Evolutionary conservation across 2,888 invertebrate species (phyloP), one percentile per base, ranked within the genome.

Genomic region (Apotomis turbidana): DNA sequence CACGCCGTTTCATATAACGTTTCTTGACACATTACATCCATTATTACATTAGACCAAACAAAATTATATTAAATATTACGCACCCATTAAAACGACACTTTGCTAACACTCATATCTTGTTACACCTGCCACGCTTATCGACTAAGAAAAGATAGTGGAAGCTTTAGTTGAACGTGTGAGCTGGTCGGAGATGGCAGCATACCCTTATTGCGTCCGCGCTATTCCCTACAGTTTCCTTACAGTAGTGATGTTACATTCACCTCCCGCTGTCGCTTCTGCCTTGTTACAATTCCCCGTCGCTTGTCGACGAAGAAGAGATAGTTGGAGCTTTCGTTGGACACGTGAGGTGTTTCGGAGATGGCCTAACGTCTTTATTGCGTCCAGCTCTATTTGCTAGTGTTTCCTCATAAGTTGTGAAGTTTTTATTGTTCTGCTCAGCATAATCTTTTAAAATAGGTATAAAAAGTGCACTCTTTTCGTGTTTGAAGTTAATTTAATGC

Each of bases 291-390:
- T 12, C 9, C 57, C 5, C 38, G 38, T 8, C 12, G 12, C 10
- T 41, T 51, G 5, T 10, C 64, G 15, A 12, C 61, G 15, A 5
- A 41, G 10, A 41, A 41, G 38, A 52, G 13, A 51, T 41, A 63
- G 52, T 8, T 3, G 9, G 10, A 49, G 64, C 41, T 44, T 41
- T 52, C 54, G 64, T 54, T 44, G 41, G 15, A 54, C 64, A 54
- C 63, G 63, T 64, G 63, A 64, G 54, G 13, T 54, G 63, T 57
- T 55, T 66, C 15, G 57, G 44, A 15, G 46, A 66, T 66, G 13
- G 13, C 9, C 46, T 5, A 36, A 51, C 46, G 13, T 55, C 13
- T 66, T 66, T 66, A 66, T 57, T 46, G 55, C 66, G 57, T 57
- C 55, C 55, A 8, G n/a, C 27, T 51, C 51, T 63, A 51, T 57